These are phyloP conservation scores for Heliconius cydno DNA, from an alignment of 2,888 invertebrate species.

Conservation along the genomic window DNA sequence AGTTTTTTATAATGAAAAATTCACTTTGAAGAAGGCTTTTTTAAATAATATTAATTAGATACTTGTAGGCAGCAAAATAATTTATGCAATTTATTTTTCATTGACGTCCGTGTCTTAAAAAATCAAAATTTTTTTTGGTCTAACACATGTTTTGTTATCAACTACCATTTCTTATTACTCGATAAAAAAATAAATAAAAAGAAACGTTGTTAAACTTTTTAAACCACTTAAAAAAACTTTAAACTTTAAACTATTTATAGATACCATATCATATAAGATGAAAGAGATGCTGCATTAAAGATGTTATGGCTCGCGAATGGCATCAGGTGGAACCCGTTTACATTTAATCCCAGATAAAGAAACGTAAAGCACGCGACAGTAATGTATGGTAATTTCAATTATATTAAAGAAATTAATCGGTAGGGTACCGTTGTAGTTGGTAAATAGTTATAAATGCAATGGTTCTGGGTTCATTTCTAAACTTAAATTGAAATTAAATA, in stretches of 20 bases:
- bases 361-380: constrained; percentile 18
- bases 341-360: constrained; percentile 9
- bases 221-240: not conserved
- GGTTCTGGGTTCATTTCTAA: not conserved
- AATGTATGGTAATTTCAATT: constrained; percentile 12
- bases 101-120: no score
- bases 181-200: not conserved
- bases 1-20: no score
- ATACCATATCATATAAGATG: not conserved
- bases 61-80: not conserved
- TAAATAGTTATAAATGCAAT: not conserved
- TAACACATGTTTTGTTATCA: not conserved
- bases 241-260: not conserved
- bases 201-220: not conserved
- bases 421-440: not conserved
- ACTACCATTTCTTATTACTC: not conserved
- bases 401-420: not conserved
- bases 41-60: no score
- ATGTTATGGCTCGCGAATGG: constrained; percentile 1
- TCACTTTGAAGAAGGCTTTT: no score
- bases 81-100: no score
- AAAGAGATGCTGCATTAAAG: constrained; percentile 1
- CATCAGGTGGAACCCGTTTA: constrained; percentile 22
- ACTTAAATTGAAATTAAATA: no score
- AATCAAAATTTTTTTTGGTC: no score